These are phyloP conservation scores for Podarcis raffonei DNA, from an alignment of 2,113 vertebrate genomes.

Conservation along the genomic window DNA sequence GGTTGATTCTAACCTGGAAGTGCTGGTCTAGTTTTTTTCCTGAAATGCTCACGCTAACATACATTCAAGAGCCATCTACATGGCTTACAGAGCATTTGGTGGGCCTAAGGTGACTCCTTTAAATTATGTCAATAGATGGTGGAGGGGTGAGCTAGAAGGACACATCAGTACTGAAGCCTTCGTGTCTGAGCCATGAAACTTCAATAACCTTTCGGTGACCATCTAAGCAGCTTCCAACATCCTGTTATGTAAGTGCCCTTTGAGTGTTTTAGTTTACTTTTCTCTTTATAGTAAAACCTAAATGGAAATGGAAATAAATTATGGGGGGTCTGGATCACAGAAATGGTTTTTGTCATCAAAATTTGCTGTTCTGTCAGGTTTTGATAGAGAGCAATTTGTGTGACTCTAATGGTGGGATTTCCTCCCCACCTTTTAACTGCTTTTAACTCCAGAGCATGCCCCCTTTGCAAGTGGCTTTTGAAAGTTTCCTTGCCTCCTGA, in stretches of 20 bases:
- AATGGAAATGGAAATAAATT: constrained; percentile 6
- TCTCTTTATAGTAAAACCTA: background rate
- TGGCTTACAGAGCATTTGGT: too few relatives aligned
- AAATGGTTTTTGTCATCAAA: background rate
- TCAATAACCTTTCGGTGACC: background rate
- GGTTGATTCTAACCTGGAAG: too few relatives aligned
- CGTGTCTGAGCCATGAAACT: background rate
- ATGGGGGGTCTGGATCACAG: background rate
- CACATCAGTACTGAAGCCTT: background rate
- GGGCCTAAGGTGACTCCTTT: background rate
- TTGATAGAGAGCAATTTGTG: background rate
- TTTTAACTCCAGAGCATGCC: background rate
- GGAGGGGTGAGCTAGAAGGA: background rate
- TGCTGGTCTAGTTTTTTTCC: background rate
- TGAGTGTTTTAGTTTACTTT: background rate
- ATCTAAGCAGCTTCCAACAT: background rate
- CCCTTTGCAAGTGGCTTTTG: background rate
- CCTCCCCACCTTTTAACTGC: background rate
- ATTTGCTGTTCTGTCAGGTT: background rate
- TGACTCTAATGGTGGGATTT: background rate
- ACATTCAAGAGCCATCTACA: background rate
- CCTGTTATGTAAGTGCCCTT: background rate
- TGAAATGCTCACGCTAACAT: too few relatives aligned
- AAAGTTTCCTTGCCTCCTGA: background rate
- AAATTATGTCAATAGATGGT: background rate